phyloP scores from a whole-genome alignment of 2,113 vertebrate species.

The Narcine bancroftii region DNA sequence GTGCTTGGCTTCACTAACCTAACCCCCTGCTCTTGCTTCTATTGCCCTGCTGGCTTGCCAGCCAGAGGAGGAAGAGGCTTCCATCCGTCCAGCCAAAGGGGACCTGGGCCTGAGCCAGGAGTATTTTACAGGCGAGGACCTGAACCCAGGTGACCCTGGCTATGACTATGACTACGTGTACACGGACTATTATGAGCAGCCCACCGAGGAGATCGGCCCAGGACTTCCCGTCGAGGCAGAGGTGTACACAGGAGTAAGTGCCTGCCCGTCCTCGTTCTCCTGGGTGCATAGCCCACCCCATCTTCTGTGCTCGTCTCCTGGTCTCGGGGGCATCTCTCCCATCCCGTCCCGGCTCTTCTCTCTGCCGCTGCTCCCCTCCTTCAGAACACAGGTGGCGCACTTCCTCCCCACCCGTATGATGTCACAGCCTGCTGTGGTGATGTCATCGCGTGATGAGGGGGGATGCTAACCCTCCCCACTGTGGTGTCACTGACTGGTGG shows the following conservation, averaged over 20 bases:
- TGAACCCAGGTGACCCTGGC: constrained; percentile 12
- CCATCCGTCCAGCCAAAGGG: constrained; percentile 36
- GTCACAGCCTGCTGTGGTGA: too few relatives aligned
- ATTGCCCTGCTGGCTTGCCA: not conserved
- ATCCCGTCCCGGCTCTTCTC: too few relatives aligned
- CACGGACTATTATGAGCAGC: constrained; percentile 66
- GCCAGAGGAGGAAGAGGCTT: constrained; percentile 39
- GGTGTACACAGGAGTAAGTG: constrained; percentile 74
- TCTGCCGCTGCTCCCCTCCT: too few relatives aligned
- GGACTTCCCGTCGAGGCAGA: constrained; percentile 70
- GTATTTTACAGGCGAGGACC: constrained; percentile 62
- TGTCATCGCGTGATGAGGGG: too few relatives aligned
- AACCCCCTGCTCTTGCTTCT: not conserved
- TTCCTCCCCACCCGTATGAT: too few relatives aligned
- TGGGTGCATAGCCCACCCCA: too few relatives aligned
- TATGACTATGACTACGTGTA: constrained; percentile 75
- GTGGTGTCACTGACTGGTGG: too few relatives aligned
- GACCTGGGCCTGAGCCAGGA: constrained; percentile 60
- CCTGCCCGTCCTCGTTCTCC: not conserved
- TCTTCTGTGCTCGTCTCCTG: too few relatives aligned
- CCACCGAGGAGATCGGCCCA: constrained; percentile 60
- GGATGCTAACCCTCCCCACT: too few relatives aligned
- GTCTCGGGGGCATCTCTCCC: too few relatives aligned
- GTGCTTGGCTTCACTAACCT: not conserved
- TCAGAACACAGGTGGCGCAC: too few relatives aligned